Evolutionary conservation across 2,888 invertebrate species (phyloP), one percentile per base, ranked within the genome.

Genomic region (Athalia cordata): DNA sequence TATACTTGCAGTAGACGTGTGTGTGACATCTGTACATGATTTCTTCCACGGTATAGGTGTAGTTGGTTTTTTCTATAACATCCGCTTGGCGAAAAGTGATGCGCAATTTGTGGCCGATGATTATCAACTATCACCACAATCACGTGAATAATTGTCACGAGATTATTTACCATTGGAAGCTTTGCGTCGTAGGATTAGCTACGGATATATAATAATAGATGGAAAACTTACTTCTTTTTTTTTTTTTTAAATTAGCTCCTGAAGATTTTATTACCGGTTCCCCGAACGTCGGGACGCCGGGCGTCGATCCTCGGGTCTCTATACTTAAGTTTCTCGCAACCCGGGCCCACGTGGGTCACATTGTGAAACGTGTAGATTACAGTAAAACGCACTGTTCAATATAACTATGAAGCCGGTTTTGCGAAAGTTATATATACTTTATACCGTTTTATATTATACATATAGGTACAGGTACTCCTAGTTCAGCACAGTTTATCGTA

Each of bases 311-410:
- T 13, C 43, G n/a, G 5, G 43, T 29, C 15, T 65, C 49, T 8
- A 4, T 65, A 43, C 45, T 8, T 45, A 1, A 9, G 45, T 72
- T 57, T 59, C 11, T 47, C 72, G 45, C 72, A 47, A 72, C 72
- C 72, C 72, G 72, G 72, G 57, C 72, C 72, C 72, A 72, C 72
- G 72, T 72, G 59, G 72, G 72, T 72, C 72, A 72, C 72, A 11
- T 72, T 7, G 45, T 59, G 13, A 45, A 8, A 13, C 59, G 59
- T 13, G 47, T 57, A 57, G 29, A 11, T 49, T n/a, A 9, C 5
- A 7, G 47, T n/a, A 15, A 8, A 50, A 29, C 52, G 29, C 11
- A 52, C 45, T 5, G 43, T n/a, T n/a, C 6, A 4, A n/a, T 55
- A n/a, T 8, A 29, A n/a, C n/a, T 13, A 62, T 13, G 29, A 11